Conservation (phyloP, 2,888 invertebrate genomes). For the Macroteleia sp. region DNA sequence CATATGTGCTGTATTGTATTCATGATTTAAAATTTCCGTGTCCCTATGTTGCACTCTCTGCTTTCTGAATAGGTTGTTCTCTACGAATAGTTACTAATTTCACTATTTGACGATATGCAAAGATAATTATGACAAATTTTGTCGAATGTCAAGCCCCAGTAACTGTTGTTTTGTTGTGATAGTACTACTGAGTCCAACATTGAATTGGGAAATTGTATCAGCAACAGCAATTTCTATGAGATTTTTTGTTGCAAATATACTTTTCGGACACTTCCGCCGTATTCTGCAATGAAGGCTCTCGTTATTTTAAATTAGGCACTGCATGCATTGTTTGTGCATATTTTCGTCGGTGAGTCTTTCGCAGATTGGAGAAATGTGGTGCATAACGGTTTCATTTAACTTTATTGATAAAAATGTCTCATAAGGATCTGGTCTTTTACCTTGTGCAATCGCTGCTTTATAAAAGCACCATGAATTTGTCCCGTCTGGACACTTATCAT, state of each 20-base stretch:
- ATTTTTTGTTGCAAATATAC: constrained; percentile 13
- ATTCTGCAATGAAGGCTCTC: constrained; percentile 15
- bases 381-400: neutral
- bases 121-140: neutral
- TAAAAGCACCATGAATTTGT: too few relatives aligned
- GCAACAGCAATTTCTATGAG: constrained; percentile 25
- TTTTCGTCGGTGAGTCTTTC: neutral
- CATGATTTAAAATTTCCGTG: neutral
- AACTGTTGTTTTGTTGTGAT: constrained; percentile 1
- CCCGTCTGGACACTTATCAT: too few relatives aligned
- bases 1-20: neutral
- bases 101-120: neutral
- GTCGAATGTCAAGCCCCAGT: neutral
- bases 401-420: neutral
- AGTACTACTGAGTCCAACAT: constrained; percentile 1
- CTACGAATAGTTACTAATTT: constrained; percentile 8
- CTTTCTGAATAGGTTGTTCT: neutral
- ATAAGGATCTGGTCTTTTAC: too few relatives aligned
- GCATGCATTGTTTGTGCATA: neutral
- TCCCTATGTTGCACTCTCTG: neutral
- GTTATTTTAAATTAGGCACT: constrained; percentile 1
- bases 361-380: neutral
- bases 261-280: constrained; percentile 28
- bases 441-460: too few relatives aligned
- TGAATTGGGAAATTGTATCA: constrained; percentile 27